Evolutionary conservation across 1,140 invertebrate species (phyloP).

Genomic region (Cydia pomonella): DNA sequence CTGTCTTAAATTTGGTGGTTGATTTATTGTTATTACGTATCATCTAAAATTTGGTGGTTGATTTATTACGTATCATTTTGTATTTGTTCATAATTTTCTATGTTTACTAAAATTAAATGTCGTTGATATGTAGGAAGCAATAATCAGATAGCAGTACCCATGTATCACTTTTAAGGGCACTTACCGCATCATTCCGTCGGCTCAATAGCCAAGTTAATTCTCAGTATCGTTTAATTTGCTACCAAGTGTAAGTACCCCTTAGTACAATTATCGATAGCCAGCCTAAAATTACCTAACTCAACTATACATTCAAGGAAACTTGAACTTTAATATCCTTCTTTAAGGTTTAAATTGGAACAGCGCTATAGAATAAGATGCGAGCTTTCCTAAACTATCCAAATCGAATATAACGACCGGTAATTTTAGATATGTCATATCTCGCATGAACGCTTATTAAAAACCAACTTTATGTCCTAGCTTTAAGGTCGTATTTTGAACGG

Average conservation of each 20-base stretch:
- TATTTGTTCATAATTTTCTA: too few relatives aligned
- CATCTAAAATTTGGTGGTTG: too few relatives aligned
- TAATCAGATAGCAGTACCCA: too few relatives aligned
- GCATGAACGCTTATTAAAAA: not conserved
- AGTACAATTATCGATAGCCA: not conserved
- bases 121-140: too few relatives aligned
- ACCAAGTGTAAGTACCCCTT: not conserved
- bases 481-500: not conserved
- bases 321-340: not conserved
- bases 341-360: not conserved
- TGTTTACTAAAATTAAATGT: too few relatives aligned
- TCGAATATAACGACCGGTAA: not conserved
- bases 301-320: not conserved
- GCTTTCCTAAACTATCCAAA: not conserved
- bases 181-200: not conserved
- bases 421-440: not conserved
- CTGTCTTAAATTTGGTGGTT: too few relatives aligned
- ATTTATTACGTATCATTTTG: too few relatives aligned
- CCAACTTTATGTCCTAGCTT: not conserved
- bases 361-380: not conserved
- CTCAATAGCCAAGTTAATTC: not conserved
- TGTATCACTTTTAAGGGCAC: not conserved
- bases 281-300: not conserved
- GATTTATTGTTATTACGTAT: too few relatives aligned
- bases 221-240: conserved; percentile 3